Evolutionary conservation across 2,888 invertebrate species (phyloP).

Genomic region (Chorisops tibialis): DNA sequence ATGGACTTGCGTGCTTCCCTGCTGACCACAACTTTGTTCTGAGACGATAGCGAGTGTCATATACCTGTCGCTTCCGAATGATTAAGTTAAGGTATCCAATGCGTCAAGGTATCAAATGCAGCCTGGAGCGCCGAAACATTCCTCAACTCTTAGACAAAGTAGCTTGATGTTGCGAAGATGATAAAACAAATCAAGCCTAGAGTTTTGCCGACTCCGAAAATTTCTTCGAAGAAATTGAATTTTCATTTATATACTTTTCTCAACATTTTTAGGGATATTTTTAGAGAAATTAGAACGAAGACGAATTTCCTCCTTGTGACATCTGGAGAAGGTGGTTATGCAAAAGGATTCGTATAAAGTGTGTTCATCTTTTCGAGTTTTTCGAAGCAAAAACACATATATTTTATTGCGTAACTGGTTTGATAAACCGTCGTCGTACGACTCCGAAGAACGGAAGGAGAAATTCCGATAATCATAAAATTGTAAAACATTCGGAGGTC

Average conservation of each 20-base stretch:
- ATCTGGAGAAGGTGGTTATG: neutral
- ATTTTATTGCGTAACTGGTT: neutral
- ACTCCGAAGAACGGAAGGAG: neutral
- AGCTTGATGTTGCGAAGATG: neutral
- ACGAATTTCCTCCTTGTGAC: conserved; percentile 7
- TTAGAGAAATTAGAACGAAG: neutral
- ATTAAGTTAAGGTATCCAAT: conserved; percentile 27
- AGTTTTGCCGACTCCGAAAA: neutral
- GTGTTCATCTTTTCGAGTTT: neutral
- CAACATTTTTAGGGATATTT: no score
- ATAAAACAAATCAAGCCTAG: neutral
- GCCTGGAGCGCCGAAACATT: neutral
- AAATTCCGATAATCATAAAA: conserved; percentile 27
- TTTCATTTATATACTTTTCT: no score
- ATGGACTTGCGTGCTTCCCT: neutral
- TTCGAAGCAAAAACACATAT: neutral
- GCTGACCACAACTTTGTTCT: neutral
- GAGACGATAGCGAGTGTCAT: conserved; percentile 7
- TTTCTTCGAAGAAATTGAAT: no score
- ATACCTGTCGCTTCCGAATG: conserved; percentile 30
- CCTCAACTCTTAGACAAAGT: neutral
- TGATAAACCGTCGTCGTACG: neutral
- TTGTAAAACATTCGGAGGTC: conserved; percentile 12
- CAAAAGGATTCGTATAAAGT: neutral
- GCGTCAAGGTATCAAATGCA: neutral